phyloP scores from a whole-genome alignment of 1,140 invertebrate genomes.

The Papilio polyxenes region DNA sequence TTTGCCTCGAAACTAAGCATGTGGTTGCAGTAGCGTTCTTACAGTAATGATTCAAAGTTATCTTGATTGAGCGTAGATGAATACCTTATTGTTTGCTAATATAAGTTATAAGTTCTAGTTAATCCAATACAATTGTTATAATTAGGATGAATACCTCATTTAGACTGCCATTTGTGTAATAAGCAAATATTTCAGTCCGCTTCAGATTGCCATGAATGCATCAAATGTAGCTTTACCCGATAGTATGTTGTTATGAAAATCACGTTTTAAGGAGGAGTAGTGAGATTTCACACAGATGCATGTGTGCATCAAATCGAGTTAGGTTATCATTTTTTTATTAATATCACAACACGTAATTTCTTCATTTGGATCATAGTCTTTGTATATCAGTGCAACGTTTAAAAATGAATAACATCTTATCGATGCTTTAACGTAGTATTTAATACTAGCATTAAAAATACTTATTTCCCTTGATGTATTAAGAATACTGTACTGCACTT shows the following conservation, averaged over 20 bases:
- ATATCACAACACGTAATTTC: no score
- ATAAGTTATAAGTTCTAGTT: background rate
- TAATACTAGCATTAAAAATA: background rate
- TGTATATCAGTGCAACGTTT: no score
- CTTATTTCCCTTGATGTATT: background rate
- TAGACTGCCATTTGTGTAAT: background rate
- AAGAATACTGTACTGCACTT: background rate
- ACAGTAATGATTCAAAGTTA: background rate
- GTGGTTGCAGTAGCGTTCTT: background rate
- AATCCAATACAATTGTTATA: background rate
- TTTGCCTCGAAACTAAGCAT: background rate
- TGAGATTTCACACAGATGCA: background rate
- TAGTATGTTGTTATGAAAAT: background rate
- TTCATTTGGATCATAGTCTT: no score
- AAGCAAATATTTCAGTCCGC: background rate
- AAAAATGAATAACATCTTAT: no score
- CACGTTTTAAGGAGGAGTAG: background rate
- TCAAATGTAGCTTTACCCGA: background rate
- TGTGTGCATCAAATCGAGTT: no score
- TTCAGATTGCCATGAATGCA: background rate
- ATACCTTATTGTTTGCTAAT: background rate
- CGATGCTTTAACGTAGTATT: background rate
- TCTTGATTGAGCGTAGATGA: background rate
- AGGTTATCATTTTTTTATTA: no score
- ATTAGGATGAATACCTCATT: background rate